phyloP scores from a whole-genome alignment of 2,888 invertebrate species.

The Perizoma affinitatum region DNA sequence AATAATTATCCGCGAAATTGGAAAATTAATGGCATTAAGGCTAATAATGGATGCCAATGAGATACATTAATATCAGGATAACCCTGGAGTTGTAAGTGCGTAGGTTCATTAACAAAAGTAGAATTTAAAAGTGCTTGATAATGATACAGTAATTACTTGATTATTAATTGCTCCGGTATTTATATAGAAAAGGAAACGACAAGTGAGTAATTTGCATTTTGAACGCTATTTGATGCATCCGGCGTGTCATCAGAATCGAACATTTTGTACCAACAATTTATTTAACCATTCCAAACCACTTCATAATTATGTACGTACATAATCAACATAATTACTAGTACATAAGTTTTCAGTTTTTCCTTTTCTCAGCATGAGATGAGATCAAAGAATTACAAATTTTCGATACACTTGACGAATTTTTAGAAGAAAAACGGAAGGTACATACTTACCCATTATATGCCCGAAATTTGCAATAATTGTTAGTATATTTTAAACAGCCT shows the following conservation, averaged over 20 bases:
- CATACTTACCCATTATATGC: too few relatives aligned
- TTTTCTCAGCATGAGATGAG: too few relatives aligned
- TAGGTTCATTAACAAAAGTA: not conserved
- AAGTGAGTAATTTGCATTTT: constrained; percentile 15
- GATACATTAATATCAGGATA: not conserved
- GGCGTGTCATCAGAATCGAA: not conserved
- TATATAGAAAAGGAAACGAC: constrained; percentile 12
- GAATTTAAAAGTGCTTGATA: not conserved
- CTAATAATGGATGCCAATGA: constrained; percentile 28
- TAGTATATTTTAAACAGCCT: too few relatives aligned
- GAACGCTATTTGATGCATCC: constrained; percentile 14
- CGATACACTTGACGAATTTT: too few relatives aligned
- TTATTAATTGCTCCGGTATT: constrained; percentile 9
- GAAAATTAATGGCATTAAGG: constrained; percentile 13
- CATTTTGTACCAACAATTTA: constrained; percentile 5
- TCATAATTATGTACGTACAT: too few relatives aligned
- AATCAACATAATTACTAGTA: too few relatives aligned
- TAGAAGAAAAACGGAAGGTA: too few relatives aligned
- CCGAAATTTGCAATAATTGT: too few relatives aligned
- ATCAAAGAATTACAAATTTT: too few relatives aligned
- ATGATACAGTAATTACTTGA: not conserved
- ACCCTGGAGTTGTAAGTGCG: too few relatives aligned
- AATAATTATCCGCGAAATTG: constrained; percentile 20
- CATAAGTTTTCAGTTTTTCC: too few relatives aligned
- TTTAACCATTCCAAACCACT: too few relatives aligned